Base-by-base conservation (phyloP, 2,797 vertebrate species). In the Choloepus didactylus region DNA sequence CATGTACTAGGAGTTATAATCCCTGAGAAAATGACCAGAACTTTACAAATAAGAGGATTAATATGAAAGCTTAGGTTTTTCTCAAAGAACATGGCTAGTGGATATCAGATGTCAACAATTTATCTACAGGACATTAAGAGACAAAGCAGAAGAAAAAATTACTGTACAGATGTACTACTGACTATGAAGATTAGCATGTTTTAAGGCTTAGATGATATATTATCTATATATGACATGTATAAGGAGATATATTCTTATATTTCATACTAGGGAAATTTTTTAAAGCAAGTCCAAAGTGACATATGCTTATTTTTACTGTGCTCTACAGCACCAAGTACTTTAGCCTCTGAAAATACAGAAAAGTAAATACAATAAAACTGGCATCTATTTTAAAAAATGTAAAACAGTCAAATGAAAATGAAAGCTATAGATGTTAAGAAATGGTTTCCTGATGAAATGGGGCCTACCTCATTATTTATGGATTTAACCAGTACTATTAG, bases 401-500 rank as follows among this genome's bases (percentile, higher is more conserved):
- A 97, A 94, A 83, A 86, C 29, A 92, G 27, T 94, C 49, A 66
- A 75, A 70, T 72, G n/a, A 92, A 94, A 96, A 60, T 41, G n/a
- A 81, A 96, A 83, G 19, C 51, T 69, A 49, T 4, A 62, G 70
- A 93, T 73, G 46, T 64, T 89, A 83, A 95, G 35, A 35, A 35
- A 35, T 35, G 35, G 70, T 97, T 95, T 96, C 97, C 92, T 79
- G 27, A 96, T 93, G 97, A 95, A 97, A 97, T 76, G n/a, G 79
- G 94, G 82, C 94, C 93, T 92, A 89, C 86, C 54, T 98, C 89
- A 81, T 97, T 97, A 98, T 97, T 98, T 98, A 93, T 97, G 97
- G 91, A 98, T 98, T 98, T 98, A 98, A 98, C 96, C 82, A 59
- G 66, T 95, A 97, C 96, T 98, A 97, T 98, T 98, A 98, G 98